These are phyloP conservation scores for Gymnoscopelus microlampas DNA, from an alignment of 2,797 vertebrate species.

Conservation along the genomic window DNA sequence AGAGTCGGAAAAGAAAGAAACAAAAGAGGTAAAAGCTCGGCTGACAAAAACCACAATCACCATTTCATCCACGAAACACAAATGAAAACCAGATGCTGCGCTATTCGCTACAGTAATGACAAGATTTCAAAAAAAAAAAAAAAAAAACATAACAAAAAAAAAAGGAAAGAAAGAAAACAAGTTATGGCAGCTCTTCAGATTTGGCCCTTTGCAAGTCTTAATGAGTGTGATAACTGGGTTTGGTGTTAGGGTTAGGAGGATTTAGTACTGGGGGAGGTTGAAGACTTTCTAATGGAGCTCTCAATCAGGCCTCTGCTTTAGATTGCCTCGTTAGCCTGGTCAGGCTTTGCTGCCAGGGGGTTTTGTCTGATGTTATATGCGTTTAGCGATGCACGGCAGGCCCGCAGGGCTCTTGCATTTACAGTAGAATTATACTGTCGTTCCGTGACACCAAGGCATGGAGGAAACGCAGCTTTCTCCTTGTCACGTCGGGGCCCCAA, in stretches of 20 bases:
- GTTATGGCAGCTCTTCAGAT: slow-evolving; percentile 51
- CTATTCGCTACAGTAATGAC: slow-evolving; percentile 59
- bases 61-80: slow-evolving; percentile 45
- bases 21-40: slow-evolving; percentile 46
- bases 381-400: too few species aligned
- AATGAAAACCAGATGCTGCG: slow-evolving; percentile 71
- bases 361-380: neutral
- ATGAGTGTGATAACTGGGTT: slow-evolving; percentile 44
- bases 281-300: slow-evolving; percentile 42
- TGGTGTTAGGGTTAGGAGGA: slow-evolving; percentile 2
- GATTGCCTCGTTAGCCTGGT: slow-evolving; percentile 6
- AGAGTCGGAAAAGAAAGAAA: slow-evolving; percentile 43
- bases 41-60: slow-evolving; percentile 65
- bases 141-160: slow-evolving; percentile 13
- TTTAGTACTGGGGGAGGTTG: slow-evolving; percentile 35
- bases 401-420: too few species aligned
- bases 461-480: too few species aligned
- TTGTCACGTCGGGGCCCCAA: too few species aligned
- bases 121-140: slow-evolving; percentile 47
- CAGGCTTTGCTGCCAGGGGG: slow-evolving; percentile 6
- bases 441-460: too few species aligned
- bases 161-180: slow-evolving; percentile 35
- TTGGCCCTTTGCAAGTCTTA: slow-evolving; percentile 60
- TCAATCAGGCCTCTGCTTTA: slow-evolving; percentile 31
- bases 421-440: too few species aligned